A percentile compares a stretch with the other conserved stretches of the same genome.
Evolutionary conservation across 2,888 invertebrate genomes (phyloP).

Genomic region (Taenaris catops): DNA sequence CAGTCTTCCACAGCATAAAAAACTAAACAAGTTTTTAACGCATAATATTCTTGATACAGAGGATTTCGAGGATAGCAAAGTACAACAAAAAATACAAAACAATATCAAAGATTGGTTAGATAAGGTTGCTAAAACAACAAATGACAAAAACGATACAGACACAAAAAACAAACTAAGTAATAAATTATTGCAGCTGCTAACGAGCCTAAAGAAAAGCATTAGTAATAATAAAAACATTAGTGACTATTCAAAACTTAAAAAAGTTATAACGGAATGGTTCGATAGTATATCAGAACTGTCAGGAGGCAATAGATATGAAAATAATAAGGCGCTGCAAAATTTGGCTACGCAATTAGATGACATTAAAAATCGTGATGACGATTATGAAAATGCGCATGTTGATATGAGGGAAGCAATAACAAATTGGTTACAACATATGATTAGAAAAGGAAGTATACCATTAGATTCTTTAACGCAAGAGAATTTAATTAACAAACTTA

Average conservation of each 20-base stretch:
- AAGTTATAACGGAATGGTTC: slow-evolving; percentile 15
- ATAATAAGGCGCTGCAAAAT: slow-evolving; percentile 1
- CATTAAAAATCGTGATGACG: slow-evolving; percentile 5
- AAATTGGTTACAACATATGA: slow-evolving; percentile 13
- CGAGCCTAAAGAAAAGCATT: slow-evolving; percentile 2
- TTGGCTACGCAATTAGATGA: slow-evolving; percentile 10
- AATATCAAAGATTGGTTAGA: slow-evolving; percentile 12
- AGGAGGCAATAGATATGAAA: slow-evolving; percentile 2
- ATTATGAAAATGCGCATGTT: slow-evolving; percentile 1
- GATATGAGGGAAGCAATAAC: slow-evolving; percentile 13
- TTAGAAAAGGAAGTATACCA: slow-evolving; percentile 4
- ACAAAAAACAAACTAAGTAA: slow-evolving; percentile 9
- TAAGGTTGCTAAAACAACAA: not conserved
- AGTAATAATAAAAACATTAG: slow-evolving; percentile 1
- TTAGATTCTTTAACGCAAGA: slow-evolving; percentile 11
- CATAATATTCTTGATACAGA: not conserved
- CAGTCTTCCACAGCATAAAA: not conserved
- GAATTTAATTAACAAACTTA: slow-evolving; percentile 16
- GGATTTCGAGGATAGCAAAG: not conserved
- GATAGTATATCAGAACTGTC: slow-evolving; percentile 13
- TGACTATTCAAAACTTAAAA: too few relatives aligned
- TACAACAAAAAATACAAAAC: slow-evolving; percentile 1
- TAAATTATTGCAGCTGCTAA: slow-evolving; percentile 6
- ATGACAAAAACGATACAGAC: slow-evolving; percentile 3
- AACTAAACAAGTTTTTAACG: too few relatives aligned